Evolutionary conservation across 2,888 invertebrate genomes (phyloP).

Genomic region (Allygus modestus): DNA sequence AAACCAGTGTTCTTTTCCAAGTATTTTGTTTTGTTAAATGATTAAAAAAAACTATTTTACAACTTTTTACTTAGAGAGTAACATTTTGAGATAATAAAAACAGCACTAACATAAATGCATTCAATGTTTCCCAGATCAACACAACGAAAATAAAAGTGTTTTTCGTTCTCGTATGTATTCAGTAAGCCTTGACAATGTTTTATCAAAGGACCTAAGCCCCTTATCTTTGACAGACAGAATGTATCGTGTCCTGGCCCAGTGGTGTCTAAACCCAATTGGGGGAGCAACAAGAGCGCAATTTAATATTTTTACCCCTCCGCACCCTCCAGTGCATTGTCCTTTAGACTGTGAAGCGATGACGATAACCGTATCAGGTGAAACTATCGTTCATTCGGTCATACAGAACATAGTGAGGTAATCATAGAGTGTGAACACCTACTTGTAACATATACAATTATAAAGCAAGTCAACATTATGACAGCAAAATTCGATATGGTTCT

Average conservation of each 20-base stretch:
- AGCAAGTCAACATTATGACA: too few species aligned
- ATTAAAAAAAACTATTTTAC: too few species aligned
- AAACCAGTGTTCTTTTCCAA: too few species aligned
- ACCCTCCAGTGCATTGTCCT: neutral
- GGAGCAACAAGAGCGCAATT: slow-evolving; percentile 35
- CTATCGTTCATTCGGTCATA: too few species aligned
- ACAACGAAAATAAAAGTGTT: slow-evolving; percentile 27
- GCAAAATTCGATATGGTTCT: too few species aligned
- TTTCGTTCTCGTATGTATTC: slow-evolving; percentile 1
- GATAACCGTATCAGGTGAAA: too few species aligned
- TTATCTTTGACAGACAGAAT: slow-evolving; percentile 36
- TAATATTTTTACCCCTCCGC: slow-evolving; percentile 27
- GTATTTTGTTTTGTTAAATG: too few species aligned
- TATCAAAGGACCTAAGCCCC: slow-evolving; percentile 37
- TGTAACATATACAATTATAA: too few species aligned
- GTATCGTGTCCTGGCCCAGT: neutral
- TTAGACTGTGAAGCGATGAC: too few species aligned
- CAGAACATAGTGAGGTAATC: too few species aligned
- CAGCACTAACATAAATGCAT: neutral
- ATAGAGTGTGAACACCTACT: too few species aligned
- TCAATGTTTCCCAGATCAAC: neutral
- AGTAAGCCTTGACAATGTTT: slow-evolving; percentile 45
- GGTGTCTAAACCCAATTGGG: slow-evolving; percentile 37
- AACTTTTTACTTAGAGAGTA: too few species aligned
- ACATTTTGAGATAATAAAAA: neutral